phyloP scores from a whole-genome alignment of 2,797 vertebrate genomes.

The Margarornis squamiger region DNA sequence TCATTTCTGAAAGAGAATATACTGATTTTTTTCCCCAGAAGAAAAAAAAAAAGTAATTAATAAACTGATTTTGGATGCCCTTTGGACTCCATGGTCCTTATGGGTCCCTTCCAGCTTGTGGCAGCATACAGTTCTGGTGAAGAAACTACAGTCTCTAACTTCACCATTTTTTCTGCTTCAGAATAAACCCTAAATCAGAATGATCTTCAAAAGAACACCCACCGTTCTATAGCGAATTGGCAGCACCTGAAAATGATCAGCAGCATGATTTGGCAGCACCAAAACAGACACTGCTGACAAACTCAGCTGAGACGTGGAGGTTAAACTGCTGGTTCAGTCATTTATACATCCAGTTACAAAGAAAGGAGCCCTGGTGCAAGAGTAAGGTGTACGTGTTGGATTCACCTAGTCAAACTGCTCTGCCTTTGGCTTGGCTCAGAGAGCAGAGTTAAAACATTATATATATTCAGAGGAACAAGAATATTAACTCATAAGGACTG shows the following conservation, averaged over 20 bases:
- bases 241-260: neutral
- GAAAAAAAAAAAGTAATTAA: neutral
- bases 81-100: neutral
- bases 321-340: neutral
- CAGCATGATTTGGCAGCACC: neutral
- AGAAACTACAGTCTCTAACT: neutral
- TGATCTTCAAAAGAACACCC: neutral
- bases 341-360: neutral
- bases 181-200: neutral
- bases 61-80: neutral
- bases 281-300: neutral
- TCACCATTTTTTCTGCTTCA: neutral
- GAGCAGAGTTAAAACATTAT: neutral
- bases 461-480: neutral
- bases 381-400: fast-evolving
- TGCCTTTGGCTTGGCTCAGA: neutral
- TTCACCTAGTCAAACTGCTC: neutral
- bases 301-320: neutral
- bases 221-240: neutral
- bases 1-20: neutral
- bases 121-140: neutral
- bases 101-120: neutral
- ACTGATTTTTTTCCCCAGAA: neutral
- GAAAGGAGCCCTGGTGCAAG: neutral
- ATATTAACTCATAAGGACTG: neutral